Evolutionary conservation across 2,113 vertebrate species (phyloP), one percentile per base, ranked within the genome.

Genomic region (Barnardius zonarius): DNA sequence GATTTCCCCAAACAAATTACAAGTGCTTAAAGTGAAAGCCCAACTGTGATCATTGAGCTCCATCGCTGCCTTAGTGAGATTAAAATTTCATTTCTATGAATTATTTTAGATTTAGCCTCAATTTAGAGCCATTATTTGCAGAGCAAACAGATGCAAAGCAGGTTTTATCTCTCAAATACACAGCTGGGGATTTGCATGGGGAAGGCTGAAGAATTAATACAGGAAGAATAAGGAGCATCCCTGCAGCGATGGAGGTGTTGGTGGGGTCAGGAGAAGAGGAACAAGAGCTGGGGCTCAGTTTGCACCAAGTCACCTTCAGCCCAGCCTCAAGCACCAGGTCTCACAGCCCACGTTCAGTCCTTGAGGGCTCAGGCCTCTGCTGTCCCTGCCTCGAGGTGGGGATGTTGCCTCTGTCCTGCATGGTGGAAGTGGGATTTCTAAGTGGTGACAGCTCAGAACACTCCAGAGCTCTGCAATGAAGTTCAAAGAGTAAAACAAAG

Each of bases 61-160:
- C 74, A 51, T 7, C 0, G 0, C 55, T 1, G 0, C 12, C 44
- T 83, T 83, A 54, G 75, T 41, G 46, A 96, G 78, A 96, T 88
- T 93, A 96, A 83, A 55, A 85, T 81, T 86, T 80, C 44, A 91
- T 81, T 93, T 92, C 72, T 49, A 52, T 13, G 66, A 94, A 95
- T 97, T 95, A 94, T 86, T 96, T 83, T 31, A 67, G 92, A 88
- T 90, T 95, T 91, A 95, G 82, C 33, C 35, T 95, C 88, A 80
- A 94, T 95, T 96, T 77, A 77, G 72, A 87, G 94, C 48, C 78
- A 84, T 49, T 64, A 69, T 57, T 67, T 69, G 67, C 78, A 80
- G n/a, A 76, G 74, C 31, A 92, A 93, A 93, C 87, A 94, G 91
- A 91, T 66, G 90, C 63, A 83, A 90, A 94, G 78, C 81, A 85